A percentile compares a stretch with the other conserved stretches of the same genome.
These are phyloP conservation scores for Sinodicranocentrus sp. DNA, from an alignment of 2,888 invertebrate species.

Conservation along the genomic window DNA sequence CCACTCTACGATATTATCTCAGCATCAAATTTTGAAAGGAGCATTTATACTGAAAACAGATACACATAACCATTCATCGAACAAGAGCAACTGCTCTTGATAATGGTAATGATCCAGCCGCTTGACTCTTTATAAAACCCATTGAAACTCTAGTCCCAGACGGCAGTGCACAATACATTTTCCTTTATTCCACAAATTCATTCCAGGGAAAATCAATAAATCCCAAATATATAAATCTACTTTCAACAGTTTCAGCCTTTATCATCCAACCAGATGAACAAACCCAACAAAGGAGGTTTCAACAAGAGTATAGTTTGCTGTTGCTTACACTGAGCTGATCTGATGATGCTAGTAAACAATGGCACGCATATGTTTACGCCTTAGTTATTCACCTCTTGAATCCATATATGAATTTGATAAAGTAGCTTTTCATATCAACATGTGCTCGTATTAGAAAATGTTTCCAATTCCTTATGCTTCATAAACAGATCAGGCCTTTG, in stretches of 20 bases:
- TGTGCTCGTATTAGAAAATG: not conserved
- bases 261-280: conserved; percentile 1
- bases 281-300: no score
- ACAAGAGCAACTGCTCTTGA: not conserved
- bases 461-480: not conserved
- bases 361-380: not conserved
- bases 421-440: no score
- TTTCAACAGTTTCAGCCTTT: conserved; percentile 7
- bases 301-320: not conserved
- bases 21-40: not conserved
- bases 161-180: not conserved
- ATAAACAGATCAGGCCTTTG: not conserved
- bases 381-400: no score
- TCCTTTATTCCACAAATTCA: not conserved
- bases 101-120: not conserved
- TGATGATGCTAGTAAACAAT: not conserved
- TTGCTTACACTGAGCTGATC: not conserved
- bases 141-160: no score
- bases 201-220: conserved; percentile 4
- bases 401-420: no score
- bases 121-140: conserved; percentile 1
- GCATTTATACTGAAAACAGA: not conserved
- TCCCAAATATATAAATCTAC: not conserved
- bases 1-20: no score
- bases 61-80: not conserved